phyloP scores from a whole-genome alignment of 2,888 invertebrate species.

The Germaria angustata region DNA sequence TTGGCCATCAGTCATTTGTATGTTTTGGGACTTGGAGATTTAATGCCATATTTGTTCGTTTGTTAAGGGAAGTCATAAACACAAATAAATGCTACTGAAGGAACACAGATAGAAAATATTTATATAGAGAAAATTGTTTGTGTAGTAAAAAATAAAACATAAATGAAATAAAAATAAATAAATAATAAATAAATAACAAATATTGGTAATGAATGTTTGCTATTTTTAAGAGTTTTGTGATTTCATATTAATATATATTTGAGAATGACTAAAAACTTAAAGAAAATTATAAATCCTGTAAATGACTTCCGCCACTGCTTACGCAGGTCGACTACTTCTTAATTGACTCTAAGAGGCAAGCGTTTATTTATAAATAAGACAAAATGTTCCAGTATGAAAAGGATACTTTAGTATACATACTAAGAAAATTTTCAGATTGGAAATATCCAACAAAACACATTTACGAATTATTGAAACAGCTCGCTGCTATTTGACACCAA shows the following conservation, averaged over 20 bases:
- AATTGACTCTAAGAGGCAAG: no score
- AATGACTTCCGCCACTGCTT: no score
- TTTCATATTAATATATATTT: not conserved
- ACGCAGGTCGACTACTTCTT: no score
- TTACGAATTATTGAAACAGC: no score
- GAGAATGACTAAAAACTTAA: not conserved
- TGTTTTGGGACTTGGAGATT: constrained; percentile 69
- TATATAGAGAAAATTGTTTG: constrained; percentile 18
- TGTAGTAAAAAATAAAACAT: not conserved
- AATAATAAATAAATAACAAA: constrained; percentile 5
- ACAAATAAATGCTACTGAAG: not conserved
- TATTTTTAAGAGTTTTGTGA: not conserved
- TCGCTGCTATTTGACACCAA: no score
- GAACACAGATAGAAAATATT: not conserved
- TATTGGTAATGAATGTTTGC: constrained; percentile 33
- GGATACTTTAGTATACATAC: no score
- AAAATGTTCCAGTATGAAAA: no score
- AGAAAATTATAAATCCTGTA: no score
- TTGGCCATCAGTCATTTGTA: constrained; percentile 68
- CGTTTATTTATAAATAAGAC: no score
- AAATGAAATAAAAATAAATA: no score
- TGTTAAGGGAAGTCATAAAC: not conserved
- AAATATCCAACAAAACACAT: no score
- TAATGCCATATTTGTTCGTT: constrained; percentile 66
- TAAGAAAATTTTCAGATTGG: no score